Base-by-base conservation (phyloP, 1,140 invertebrate species). In the Heterodera schachtii region DNA sequence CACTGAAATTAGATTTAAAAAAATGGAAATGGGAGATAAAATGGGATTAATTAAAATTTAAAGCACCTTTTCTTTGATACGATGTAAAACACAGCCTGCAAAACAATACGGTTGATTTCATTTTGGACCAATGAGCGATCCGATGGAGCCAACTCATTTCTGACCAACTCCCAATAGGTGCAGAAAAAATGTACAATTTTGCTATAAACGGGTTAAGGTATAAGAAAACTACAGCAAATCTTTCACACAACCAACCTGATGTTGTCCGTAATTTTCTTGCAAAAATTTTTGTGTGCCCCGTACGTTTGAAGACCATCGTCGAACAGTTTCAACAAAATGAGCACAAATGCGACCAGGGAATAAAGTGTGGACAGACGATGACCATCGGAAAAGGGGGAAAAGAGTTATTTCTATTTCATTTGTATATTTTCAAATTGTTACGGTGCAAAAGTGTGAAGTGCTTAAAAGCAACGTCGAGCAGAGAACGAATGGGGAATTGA, bases 231-330 rank as follows among this genome's bases (percentile, higher is more conserved):
- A 11, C 7, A n/a, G 16, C 43, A 69, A n/a, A 21, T 64, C 44
- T 21, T 19, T 73, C 11, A 60, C 5, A 49, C 16, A 13, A 13
- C 31, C 41, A 74, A 79, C 83, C 82, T 78, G 8, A 84, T 84
- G 60, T 66, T 67, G 69, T 84, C 83, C 7, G 71, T 67, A 67
- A 85, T 81, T 52, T 81, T 85, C 66, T 85, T 85, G 19, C 76
- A 69, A 8, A 85, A n/a, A 43, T 85, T 87, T 73, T 84, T 86
- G 52, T 74, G 47, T 43, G 49, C 46, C 9, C n/a, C 60, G 47
- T 85, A 86, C 1, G 84, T 85, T 47, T 77, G 47, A 57, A 85
- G 67, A 6, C 84, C 84, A 66, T 85, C 81, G 76, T 86, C 73
- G 9, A 84, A 74, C 57, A 85, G 47, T 73, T 84, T 84, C 3